Evolutionary conservation across 1,140 invertebrate species (phyloP), one percentile per base, ranked within the genome.

Genomic region (Orchesella cincta): DNA sequence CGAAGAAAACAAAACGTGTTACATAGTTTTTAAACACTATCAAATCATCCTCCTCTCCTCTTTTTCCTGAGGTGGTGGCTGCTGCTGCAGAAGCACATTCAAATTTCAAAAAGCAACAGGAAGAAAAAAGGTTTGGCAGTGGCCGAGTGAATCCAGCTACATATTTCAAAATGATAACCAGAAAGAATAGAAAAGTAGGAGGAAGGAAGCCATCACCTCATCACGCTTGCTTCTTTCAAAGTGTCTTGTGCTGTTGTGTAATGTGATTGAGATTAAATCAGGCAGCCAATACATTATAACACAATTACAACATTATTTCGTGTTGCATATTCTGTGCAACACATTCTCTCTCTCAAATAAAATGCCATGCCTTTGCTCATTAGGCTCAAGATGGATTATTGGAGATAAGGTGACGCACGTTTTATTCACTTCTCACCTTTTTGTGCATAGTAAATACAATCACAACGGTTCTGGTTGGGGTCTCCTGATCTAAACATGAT

Each of bases 401-500:
- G 29, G 8, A 18, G 62, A 67, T 67, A 67, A 67, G 62, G 62
- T 67, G 62, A 67, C 62, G 62, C 62, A 67, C 62, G 29, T 67
- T 67, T 67, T 67, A 67, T 67, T 67, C 62, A 26, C 29, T 67
- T 67, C 62, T 67, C 62, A 67, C 62, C 62, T 67, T 57, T 8
- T 26, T 57, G 54, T 14, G 54, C 3, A 57, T 57, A 23, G 26
- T 57, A 57, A 12, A 57, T 57, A 12, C 12, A 12, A 57, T 57
- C 23, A 57, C 8, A 18, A 18, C 54, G 12, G 3, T 57, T 57
- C 12, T 57, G 14, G 12, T 16, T 57, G 54, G 12, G 54, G 54
- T 23, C 26, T 57, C 12, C 54, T 57, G 12, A 23, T n/a, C 39
- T 46, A 8, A 46, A 12, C 54, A 18, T 57, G 54, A 18, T 57